Evolutionary conservation across 1,140 invertebrate genomes (phyloP).

Genomic region (Dufourea novaeangliae): DNA sequence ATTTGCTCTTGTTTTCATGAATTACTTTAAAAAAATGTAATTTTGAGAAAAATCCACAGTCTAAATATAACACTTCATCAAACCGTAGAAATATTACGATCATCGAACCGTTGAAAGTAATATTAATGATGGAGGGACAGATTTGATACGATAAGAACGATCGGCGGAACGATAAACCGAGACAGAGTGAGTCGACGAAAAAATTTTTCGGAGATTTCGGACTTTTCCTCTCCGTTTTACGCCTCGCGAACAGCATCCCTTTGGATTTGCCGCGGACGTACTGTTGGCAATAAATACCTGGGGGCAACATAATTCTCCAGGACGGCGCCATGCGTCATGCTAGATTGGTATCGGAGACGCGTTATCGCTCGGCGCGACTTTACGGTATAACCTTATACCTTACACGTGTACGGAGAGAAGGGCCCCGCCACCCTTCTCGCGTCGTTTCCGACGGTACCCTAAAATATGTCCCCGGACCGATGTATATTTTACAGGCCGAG

Average conservation of each 20-base stretch:
- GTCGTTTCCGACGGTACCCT: constrained; percentile 35
- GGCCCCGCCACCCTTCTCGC: constrained; percentile 35
- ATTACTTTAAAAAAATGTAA: too few species aligned
- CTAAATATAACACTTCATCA: background rate
- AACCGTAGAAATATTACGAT: background rate
- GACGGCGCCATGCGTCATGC: constrained; percentile 70
- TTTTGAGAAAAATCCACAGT: background rate
- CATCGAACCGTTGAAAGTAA: background rate
- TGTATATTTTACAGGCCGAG: constrained; percentile 55
- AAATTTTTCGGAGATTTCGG: constrained; percentile 23
- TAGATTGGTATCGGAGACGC: constrained; percentile 72
- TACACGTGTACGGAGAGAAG: constrained; percentile 56
- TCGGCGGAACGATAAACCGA: background rate
- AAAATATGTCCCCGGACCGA: constrained; percentile 51
- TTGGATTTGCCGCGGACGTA: constrained; percentile 43
- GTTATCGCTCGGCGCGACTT: constrained; percentile 67
- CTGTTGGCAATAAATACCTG: constrained; percentile 68
- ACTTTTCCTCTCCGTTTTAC: background rate
- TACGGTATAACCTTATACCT: constrained; percentile 63
- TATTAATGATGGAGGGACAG: background rate
- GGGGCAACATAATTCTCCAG: constrained; percentile 65
- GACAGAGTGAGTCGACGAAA: background rate
- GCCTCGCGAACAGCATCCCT: constrained; percentile 5
- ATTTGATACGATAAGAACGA: background rate
- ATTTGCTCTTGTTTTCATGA: too few species aligned